A percentile compares a stretch with the other conserved stretches of the same genome.
Conservation (phyloP, 2,888 invertebrate genomes). For the Cerceris ruficornis region DNA sequence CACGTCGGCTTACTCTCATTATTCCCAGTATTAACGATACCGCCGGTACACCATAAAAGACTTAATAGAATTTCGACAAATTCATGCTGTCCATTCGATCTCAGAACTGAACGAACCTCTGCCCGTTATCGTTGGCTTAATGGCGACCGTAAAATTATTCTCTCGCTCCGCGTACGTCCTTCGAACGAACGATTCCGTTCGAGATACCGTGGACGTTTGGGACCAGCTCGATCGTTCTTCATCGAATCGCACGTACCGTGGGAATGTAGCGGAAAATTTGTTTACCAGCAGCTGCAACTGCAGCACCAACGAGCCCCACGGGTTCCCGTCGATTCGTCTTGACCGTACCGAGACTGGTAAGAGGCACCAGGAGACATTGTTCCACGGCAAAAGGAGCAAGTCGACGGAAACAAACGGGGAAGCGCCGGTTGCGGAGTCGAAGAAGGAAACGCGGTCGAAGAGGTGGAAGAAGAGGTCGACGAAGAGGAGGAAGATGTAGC, state of each 20-base stretch:
- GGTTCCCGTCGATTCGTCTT: constrained; percentile 50
- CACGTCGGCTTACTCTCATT: neutral
- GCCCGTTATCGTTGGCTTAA: too few species aligned
- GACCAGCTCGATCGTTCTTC: constrained; percentile 11
- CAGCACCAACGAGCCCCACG: constrained; percentile 17
- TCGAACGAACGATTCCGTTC: too few species aligned
- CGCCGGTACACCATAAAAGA: too few species aligned
- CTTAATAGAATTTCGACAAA: too few species aligned
- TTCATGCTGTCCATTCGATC: too few species aligned
- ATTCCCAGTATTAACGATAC: too few species aligned
- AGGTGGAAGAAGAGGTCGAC: constrained; percentile 29
- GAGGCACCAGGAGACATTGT: constrained; percentile 58
- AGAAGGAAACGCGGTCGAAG: constrained; percentile 41
- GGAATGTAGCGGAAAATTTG: constrained; percentile 57
- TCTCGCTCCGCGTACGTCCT: too few species aligned
- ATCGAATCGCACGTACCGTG: constrained; percentile 40
- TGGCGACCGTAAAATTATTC: neutral
- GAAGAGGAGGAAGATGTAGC: constrained; percentile 22
- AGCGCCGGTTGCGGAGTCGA: constrained; percentile 24
- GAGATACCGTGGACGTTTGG: too few species aligned
- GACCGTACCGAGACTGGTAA: constrained; percentile 29
- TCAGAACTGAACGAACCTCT: too few species aligned
- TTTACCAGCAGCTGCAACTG: constrained; percentile 58
- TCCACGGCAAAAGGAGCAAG: constrained; percentile 44
- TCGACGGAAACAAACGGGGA: constrained; percentile 45